Evolutionary conservation across 2,888 invertebrate genomes (phyloP).

Genomic region (Orthosia cruda): DNA sequence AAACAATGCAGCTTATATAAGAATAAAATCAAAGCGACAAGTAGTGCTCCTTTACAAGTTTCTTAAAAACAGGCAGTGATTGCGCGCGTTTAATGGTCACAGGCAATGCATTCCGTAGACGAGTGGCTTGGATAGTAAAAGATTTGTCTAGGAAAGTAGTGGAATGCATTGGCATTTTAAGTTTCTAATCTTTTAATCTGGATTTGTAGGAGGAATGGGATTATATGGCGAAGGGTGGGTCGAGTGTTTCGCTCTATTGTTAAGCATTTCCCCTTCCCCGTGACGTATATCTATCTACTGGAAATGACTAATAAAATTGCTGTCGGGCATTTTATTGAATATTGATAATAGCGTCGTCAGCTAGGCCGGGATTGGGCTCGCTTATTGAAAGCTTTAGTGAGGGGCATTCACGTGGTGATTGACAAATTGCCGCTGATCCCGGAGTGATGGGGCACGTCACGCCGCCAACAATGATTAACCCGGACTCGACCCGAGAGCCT

Average conservation of each 20-base stretch:
- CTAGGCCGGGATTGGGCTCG: conserved; percentile 65
- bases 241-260: conserved; percentile 47
- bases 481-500: conserved; percentile 62
- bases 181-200: conserved; percentile 35
- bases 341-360: conserved; percentile 72
- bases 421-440: conserved; percentile 88
- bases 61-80: no score
- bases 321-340: conserved; percentile 74
- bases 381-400: conserved; percentile 83
- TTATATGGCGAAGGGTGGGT: conserved; percentile 36
- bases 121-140: no score
- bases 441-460: conserved; percentile 78
- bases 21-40: no score
- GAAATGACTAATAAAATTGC: conserved; percentile 72
- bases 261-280: conserved; percentile 45
- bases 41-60: no score
- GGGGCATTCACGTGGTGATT: conserved; percentile 85
- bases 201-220: conserved; percentile 25
- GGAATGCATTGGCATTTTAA: no score
- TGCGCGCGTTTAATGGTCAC: no score
- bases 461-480: conserved; percentile 82
- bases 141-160: no score
- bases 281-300: conserved; percentile 47
- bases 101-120: no score
- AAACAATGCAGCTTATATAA: no score